A percentile compares a stretch with the other conserved stretches of the same genome.
phyloP scores from a whole-genome alignment of 2,888 invertebrate genomes.

The Glaucopsyche alexis region DNA sequence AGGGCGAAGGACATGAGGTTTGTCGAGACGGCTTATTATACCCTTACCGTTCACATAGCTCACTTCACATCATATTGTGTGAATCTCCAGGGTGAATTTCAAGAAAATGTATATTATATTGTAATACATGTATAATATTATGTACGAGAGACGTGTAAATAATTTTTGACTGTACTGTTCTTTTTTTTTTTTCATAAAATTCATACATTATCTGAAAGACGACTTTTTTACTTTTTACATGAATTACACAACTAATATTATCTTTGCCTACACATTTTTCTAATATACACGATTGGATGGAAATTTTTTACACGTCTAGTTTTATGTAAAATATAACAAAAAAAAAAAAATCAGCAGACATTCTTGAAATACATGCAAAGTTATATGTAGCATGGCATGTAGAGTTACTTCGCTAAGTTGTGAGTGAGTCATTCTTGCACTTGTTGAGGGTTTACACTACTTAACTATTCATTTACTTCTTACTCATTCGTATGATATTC shows the following conservation, averaged over 20 bases:
- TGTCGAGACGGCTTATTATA: constrained; percentile 59
- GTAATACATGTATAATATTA: not conserved
- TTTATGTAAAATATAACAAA: not conserved
- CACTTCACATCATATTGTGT: constrained; percentile 35
- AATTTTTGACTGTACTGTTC: constrained; percentile 8
- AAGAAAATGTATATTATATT: constrained; percentile 42
- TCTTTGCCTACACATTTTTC: not conserved
- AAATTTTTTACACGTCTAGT: constrained; percentile 16
- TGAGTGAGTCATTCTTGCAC: constrained; percentile 1
- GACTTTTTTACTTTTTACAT: not conserved
- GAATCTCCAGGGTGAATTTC: constrained; percentile 48
- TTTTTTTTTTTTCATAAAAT: not conserved
- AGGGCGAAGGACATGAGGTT: constrained; percentile 77
- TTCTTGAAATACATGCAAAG: constrained; percentile 28
- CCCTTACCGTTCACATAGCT: constrained; percentile 39
- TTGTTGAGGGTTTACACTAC: not conserved
- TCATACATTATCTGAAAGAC: not conserved
- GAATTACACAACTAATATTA: not conserved
- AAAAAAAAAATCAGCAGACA: constrained; percentile 15
- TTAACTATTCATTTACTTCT: constrained; percentile 11
- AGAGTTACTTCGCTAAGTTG: constrained; percentile 18
- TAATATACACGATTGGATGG: not conserved
- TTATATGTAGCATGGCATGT: constrained; percentile 27
- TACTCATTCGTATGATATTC: constrained; percentile 13
- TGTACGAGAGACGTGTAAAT: not conserved